Percentiles rank a stretch among this genome's conserved stretches.
These are phyloP conservation scores for Drosophila bocki DNA, from an alignment of 1,140 invertebrate genomes.

Conservation along the genomic window DNA sequence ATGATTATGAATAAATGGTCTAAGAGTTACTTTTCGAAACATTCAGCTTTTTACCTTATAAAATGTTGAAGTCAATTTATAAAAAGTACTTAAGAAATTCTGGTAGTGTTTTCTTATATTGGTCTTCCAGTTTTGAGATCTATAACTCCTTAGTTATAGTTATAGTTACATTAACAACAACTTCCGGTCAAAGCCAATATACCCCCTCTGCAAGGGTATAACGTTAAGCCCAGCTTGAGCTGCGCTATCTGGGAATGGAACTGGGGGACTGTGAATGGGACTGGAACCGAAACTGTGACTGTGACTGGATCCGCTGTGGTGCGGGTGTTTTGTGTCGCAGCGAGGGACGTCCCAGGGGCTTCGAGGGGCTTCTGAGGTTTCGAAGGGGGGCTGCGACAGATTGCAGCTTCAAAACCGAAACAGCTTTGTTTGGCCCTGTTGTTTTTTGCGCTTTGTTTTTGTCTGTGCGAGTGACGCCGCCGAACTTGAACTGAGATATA, in stretches of 20 bases:
- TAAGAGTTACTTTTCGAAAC: too few relatives aligned
- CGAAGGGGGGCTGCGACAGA: conserved; percentile 9
- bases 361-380: conserved; percentile 3
- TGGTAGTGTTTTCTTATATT: too few relatives aligned
- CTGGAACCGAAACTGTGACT: conserved; percentile 31
- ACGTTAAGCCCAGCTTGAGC: conserved; percentile 24
- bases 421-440: conserved; percentile 63
- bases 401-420: conserved; percentile 53
- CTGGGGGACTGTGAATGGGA: conserved; percentile 35
- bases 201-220: background rate
- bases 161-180: background rate
- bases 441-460: conserved; percentile 20
- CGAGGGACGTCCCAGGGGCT: conserved; percentile 1
- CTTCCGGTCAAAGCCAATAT: background rate
- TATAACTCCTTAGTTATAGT: background rate
- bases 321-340: conserved; percentile 48
- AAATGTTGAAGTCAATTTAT: background rate
- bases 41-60: background rate
- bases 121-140: background rate
- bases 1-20: background rate
- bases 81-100: background rate
- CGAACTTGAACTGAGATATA: conserved; percentile 77
- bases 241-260: conserved; percentile 36
- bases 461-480: conserved; percentile 59
- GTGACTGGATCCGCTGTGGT: conserved; percentile 38